Base-by-base conservation (phyloP, 1,140 invertebrate species). In the Hyles vespertilio region DNA sequence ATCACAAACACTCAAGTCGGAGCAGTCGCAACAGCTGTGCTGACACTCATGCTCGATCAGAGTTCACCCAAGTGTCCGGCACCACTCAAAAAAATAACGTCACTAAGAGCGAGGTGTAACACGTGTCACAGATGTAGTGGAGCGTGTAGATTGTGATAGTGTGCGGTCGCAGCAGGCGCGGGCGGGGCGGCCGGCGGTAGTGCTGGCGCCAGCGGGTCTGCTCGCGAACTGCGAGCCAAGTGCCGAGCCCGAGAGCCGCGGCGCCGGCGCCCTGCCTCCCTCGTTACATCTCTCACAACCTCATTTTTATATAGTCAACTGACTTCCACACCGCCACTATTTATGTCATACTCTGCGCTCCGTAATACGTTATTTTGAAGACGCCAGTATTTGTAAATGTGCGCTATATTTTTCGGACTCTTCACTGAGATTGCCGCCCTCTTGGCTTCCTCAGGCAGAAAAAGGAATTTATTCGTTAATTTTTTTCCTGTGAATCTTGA, bases 241-340 rank as follows among this genome's bases (percentile, higher is more conserved):
- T 63, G 72, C 65, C 74, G 65, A 72, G 71, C 69, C 69, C 66
- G 69, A 69, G 60, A 69, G 70, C 59, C 72, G 51, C 60, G 69
- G 81, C 83, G 85, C 83, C 85, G 85, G 82, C 85, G 85, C 82
- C 59, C 77, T 83, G 69, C 69, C 58, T 58, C 69, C 71, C 65
- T 70, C 69, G 56, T 75, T 65, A 73, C 72, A 75, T 74, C 77
- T 72, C 73, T 73, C 69, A 76, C 79, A 81, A 71, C 77, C 80
- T 81, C 79, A 87, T 83, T 87, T 88, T 88, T 88, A 88, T 84
- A 84, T 84, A 88, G 79, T 86, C 81, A 77, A 86, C 77, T 88
- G 81, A 87, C 85, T 88, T 88, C 81, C 77, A 79, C 79, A 76
- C 78, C 72, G 72, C 74, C 79, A 85, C 81, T 84, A 83, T 85